Evolutionary conservation across 53 echinoderm and acorn worm genomes (phyloP).

Genomic region (Echinarachnius parma): DNA sequence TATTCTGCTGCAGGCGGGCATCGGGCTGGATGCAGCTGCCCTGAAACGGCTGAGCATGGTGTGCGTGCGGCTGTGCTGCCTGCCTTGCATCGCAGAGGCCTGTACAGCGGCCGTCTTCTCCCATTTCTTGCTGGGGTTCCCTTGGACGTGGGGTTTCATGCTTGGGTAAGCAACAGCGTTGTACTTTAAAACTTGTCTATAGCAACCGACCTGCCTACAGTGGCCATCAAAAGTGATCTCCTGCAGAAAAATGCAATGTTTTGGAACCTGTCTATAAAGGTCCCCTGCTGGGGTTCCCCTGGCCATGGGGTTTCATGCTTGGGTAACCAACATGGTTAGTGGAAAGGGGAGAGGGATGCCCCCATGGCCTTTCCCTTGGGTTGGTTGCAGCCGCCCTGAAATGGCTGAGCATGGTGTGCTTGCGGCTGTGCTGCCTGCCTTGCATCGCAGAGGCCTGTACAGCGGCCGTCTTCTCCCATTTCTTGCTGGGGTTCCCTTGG

Average conservation of each 20-base stretch:
- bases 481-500: conserved; percentile 92
- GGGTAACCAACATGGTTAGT: too few relatives aligned
- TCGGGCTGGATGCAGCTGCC: conserved; percentile 85
- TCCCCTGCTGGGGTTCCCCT: too few relatives aligned
- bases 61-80: conserved; percentile 80
- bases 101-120: conserved; percentile 71
- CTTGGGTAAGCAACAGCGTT: conserved; percentile 88
- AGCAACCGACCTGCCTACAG: too few relatives aligned
- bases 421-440: conserved; percentile 79
- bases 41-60: conserved; percentile 80
- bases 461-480: conserved; percentile 70
- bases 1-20: conserved; percentile 85
- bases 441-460: conserved; percentile 82
- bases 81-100: conserved; percentile 83
- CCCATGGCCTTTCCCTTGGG: too few relatives aligned
- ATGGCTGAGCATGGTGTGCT: conserved; percentile 82
- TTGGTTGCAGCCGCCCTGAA: conserved; percentile 66
- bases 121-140: conserved; percentile 82
- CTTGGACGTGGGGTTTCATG: conserved; percentile 98
- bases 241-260: too few relatives aligned
- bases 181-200: too few relatives aligned
- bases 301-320: too few relatives aligned
- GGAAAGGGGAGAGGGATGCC: too few relatives aligned
- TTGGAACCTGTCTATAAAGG: too few relatives aligned
- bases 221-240: too few relatives aligned